phyloP scores from a whole-genome alignment of 1,140 invertebrate species.

The Meloidogyne exigua region DNA sequence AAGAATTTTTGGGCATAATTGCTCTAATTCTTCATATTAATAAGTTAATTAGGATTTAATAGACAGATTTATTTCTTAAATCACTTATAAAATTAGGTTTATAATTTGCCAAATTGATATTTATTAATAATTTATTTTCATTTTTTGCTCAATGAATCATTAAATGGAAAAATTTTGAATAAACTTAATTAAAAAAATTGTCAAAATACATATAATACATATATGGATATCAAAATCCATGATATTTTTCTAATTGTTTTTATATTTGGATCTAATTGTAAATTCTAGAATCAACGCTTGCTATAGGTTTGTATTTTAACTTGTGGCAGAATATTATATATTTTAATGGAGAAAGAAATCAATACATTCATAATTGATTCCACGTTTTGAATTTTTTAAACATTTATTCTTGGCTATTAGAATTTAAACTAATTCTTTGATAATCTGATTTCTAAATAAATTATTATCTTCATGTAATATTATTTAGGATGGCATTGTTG shows the following conservation, averaged over 20 bases:
- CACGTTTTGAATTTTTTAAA: background rate
- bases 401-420: too few relatives aligned
- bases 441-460: background rate
- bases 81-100: background rate
- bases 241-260: background rate
- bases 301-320: background rate
- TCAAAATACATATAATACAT: too few relatives aligned
- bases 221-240: too few relatives aligned
- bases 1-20: conserved; percentile 8
- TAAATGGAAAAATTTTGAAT: too few relatives aligned
- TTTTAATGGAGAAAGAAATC: background rate
- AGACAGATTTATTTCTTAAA: background rate
- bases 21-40: background rate
- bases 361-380: background rate
- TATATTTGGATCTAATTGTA: too few relatives aligned
- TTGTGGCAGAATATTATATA: background rate
- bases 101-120: background rate
- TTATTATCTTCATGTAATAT: background rate
- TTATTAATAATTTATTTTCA: background rate
- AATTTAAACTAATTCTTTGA: too few relatives aligned
- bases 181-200: too few relatives aligned
- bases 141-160: background rate
- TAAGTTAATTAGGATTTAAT: background rate
- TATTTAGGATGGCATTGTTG: background rate
- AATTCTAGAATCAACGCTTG: too few relatives aligned